These are phyloP conservation scores for Morinoia aosen DNA, from an alignment of 2,888 invertebrate species.

Conservation along the genomic window DNA sequence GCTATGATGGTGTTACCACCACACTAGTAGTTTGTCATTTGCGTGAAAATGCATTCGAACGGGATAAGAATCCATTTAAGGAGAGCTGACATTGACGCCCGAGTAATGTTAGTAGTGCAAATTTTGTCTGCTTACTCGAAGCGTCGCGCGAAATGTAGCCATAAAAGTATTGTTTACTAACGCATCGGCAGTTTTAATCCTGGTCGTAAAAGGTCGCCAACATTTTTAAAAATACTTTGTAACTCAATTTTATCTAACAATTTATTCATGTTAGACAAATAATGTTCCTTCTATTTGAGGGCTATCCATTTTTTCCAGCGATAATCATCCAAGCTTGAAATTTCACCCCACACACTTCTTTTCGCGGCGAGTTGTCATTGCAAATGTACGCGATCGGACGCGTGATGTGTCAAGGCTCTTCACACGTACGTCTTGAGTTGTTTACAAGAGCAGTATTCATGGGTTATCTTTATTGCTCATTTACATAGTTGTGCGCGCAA, in stretches of 20 bases:
- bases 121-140: too few species aligned
- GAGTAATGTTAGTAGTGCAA: too few species aligned
- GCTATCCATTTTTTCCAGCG: not conserved
- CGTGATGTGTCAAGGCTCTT: not conserved
- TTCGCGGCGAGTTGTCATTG: not conserved
- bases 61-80: too few species aligned
- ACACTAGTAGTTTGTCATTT: too few species aligned
- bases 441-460: not conserved
- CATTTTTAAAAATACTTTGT: not conserved
- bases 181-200: too few species aligned
- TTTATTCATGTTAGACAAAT: not conserved
- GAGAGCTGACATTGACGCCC: too few species aligned
- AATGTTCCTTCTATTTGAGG: not conserved
- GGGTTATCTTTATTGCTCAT: not conserved
- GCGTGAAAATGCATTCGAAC: too few species aligned
- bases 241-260: not conserved
- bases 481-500: not conserved
- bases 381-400: not conserved
- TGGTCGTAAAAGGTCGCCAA: not conserved
- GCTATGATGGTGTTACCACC: too few species aligned
- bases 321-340: not conserved
- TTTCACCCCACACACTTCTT: not conserved
- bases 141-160: too few species aligned
- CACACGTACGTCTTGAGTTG: not conserved
- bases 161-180: too few species aligned